A percentile compares a stretch with the other conserved stretches of the same genome.
phyloP scores from a whole-genome alignment of 2,797 vertebrate genomes.

The Bryconaethiops microstoma region DNA sequence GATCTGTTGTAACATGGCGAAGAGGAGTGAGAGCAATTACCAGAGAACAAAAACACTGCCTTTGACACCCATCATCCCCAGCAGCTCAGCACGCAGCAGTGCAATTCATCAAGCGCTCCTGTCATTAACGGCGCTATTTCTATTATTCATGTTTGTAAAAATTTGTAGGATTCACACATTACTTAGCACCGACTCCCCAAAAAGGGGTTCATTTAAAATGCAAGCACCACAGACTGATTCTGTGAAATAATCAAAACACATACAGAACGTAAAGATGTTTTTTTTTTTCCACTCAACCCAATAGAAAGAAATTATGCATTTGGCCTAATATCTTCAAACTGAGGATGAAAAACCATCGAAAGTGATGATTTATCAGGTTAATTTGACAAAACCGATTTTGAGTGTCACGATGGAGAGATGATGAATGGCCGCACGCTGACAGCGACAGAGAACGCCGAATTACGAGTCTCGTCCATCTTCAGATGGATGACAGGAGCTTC shows the following conservation, averaged over 20 bases:
- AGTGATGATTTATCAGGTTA: conserved; percentile 73
- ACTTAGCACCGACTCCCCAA: conserved; percentile 38
- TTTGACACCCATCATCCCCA: conserved; percentile 42
- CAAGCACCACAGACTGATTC: conserved; percentile 23
- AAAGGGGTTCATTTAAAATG: conserved; percentile 16
- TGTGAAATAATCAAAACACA: conserved; percentile 36
- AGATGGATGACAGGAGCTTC: conserved; percentile 41
- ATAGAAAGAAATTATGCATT: conserved; percentile 55
- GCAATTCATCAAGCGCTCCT: conserved; percentile 47
- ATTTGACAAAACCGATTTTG: conserved; percentile 77
- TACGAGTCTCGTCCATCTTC: conserved; percentile 63
- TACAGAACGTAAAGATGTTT: conserved; percentile 27
- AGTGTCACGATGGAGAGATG: conserved; percentile 65
- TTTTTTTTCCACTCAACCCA: conserved; percentile 39
- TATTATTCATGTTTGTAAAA: conserved; percentile 48
- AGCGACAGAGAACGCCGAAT: conserved; percentile 63
- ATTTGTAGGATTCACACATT: conserved; percentile 41
- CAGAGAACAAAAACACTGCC: conserved; percentile 50
- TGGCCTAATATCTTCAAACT: conserved; percentile 63
- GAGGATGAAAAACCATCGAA: conserved; percentile 71
- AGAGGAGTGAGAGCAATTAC: conserved; percentile 57
- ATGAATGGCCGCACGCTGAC: conserved; percentile 64
- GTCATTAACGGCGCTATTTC: conserved; percentile 41
- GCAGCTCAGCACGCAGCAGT: conserved; percentile 8
- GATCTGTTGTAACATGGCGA: conserved; percentile 53